phyloP scores from a whole-genome alignment of 1,140 invertebrate genomes.

The Patella vulgata region DNA sequence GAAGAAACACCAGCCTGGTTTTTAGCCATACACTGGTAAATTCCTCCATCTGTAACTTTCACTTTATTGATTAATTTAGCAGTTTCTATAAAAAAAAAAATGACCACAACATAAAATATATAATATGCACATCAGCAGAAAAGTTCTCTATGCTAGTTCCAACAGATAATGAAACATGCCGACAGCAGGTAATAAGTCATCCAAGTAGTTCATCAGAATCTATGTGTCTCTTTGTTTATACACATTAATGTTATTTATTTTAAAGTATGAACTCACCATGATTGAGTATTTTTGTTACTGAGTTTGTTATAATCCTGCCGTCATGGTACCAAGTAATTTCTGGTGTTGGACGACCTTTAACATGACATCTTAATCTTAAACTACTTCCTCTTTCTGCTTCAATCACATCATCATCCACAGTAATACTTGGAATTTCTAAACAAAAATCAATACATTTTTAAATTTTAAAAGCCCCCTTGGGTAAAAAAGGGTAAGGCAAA shows the following conservation, averaged over 20 bases:
- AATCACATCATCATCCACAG: background rate
- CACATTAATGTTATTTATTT: background rate
- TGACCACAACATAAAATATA: constrained; percentile 15
- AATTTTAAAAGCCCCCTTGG: too few relatives aligned
- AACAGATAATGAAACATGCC: too few relatives aligned
- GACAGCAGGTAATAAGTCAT: too few relatives aligned
- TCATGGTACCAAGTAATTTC: constrained; percentile 9
- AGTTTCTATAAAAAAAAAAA: constrained; percentile 16
- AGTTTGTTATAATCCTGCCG: background rate
- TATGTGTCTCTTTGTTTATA: too few relatives aligned
- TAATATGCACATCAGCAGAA: too few relatives aligned
- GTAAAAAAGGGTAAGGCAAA: too few relatives aligned
- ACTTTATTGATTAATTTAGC: constrained; percentile 22
- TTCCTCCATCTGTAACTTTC: constrained; percentile 11
- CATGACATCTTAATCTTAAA: constrained; percentile 5
- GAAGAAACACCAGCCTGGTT: constrained; percentile 29
- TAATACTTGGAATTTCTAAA: background rate
- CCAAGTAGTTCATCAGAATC: too few relatives aligned
- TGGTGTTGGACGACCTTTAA: constrained; percentile 1
- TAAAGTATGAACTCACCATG: too few relatives aligned
- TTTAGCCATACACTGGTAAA: constrained; percentile 37
- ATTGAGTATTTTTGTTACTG: background rate
- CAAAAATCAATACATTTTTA: background rate
- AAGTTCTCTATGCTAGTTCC: too few relatives aligned
- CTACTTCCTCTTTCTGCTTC: background rate